phyloP scores from a whole-genome alignment of 1,140 invertebrate genomes.

The Atta texana region DNA sequence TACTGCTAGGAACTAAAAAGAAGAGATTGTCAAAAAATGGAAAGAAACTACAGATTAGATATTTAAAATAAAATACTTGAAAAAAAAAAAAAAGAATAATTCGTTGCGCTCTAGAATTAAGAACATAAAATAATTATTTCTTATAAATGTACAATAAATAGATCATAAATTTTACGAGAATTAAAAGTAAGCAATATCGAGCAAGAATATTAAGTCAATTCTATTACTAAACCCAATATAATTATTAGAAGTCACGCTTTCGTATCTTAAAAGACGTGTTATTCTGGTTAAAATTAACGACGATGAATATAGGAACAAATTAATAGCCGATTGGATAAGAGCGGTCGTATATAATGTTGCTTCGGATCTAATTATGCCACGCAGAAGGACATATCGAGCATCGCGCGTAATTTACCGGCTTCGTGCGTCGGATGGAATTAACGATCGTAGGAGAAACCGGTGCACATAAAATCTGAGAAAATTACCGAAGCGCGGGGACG shows the following conservation, averaged over 20 bases:
- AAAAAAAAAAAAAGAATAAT: neutral
- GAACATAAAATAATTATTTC: neutral
- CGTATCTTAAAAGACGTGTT: conserved; percentile 11
- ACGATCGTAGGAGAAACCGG: conserved; percentile 50
- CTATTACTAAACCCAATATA: neutral
- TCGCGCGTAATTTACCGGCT: conserved; percentile 35
- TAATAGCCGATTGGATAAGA: conserved; percentile 36
- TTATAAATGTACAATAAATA: conserved; percentile 1
- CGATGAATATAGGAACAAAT: conserved; percentile 11
- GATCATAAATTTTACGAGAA: neutral
- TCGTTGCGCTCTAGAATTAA: neutral
- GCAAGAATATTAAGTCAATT: neutral
- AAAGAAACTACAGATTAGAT: neutral
- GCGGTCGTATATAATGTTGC: neutral
- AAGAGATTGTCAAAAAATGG: neutral
- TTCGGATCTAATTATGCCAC: conserved; percentile 44
- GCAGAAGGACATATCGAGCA: neutral
- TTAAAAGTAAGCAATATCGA: neutral
- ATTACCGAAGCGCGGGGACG: conserved; percentile 14
- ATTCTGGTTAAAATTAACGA: conserved; percentile 42
- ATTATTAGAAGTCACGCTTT: neutral
- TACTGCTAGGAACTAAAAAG: neutral
- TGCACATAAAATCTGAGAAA: conserved; percentile 46
- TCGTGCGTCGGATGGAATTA: conserved; percentile 39
- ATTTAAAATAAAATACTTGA: neutral